Conservation (phyloP, 2,113 vertebrate species). For the Urocolius indicus region DNA sequence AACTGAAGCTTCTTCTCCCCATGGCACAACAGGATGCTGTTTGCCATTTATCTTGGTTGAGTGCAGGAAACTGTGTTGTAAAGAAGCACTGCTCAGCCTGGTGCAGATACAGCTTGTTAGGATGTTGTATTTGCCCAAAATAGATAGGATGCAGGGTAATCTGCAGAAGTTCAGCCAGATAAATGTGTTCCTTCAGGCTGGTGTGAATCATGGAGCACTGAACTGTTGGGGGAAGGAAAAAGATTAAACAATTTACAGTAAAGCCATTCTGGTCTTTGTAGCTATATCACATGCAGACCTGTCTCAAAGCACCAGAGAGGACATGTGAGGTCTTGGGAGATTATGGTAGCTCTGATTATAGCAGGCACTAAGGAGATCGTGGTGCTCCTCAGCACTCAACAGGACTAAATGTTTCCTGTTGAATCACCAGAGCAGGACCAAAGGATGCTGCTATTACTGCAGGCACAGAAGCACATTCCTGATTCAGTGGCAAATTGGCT, state of each 20-base stretch:
- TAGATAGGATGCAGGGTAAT: constrained; percentile 14
- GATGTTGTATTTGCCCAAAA: neutral
- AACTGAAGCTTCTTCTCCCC: neutral
- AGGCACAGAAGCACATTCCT: neutral
- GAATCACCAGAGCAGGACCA: neutral
- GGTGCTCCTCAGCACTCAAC: neutral
- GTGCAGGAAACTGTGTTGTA: neutral
- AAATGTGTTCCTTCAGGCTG: neutral
- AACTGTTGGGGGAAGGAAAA: neutral
- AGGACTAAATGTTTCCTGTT: neutral
- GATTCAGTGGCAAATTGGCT: neutral
- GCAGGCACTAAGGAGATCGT: neutral
- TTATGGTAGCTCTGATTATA: neutral
- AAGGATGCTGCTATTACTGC: neutral
- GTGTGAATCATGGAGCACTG: constrained; percentile 30
- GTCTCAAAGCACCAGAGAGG: neutral
- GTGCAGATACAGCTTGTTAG: neutral
- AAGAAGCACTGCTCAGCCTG: neutral
- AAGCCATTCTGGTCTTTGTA: constrained; percentile 7
- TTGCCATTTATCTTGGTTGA: constrained; percentile 18
- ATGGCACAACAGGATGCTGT: neutral
- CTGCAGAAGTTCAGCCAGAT: constrained; percentile 12
- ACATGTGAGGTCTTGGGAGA: neutral
- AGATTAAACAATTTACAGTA: constrained; percentile 49
- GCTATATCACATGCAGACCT: neutral